These are phyloP conservation scores for Lacanobia wlatinum DNA, from an alignment of 2,888 invertebrate genomes.

Conservation along the genomic window DNA sequence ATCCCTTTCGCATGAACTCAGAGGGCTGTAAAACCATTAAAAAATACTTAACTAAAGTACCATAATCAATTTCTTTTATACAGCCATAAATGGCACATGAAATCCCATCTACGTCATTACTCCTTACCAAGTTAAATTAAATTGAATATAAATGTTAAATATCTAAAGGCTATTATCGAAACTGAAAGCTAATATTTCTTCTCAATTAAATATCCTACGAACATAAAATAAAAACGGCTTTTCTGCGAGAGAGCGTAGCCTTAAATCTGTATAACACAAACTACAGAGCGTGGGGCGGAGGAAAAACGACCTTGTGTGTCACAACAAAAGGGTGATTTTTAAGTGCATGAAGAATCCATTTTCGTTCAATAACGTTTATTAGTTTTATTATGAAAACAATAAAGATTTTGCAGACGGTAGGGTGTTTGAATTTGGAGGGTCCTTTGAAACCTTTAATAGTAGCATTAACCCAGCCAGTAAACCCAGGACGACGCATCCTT, in stretches of 20 bases:
- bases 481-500: not conserved
- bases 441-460: not conserved
- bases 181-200: constrained; percentile 60
- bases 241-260: not conserved
- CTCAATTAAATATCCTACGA: constrained; percentile 44
- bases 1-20: not conserved
- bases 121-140: constrained; percentile 43
- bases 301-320: not conserved
- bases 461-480: not conserved
- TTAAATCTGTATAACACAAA: constrained; percentile 29
- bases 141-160: constrained; percentile 47
- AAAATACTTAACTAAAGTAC: constrained; percentile 17
- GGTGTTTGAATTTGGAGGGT: constrained; percentile 14
- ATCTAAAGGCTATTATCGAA: constrained; percentile 39
- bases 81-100: not conserved
- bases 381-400: constrained; percentile 39
- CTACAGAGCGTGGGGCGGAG: not conserved
- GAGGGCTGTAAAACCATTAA: constrained; percentile 12
- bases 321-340: constrained; percentile 20
- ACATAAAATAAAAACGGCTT: constrained; percentile 41
- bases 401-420: not conserved
- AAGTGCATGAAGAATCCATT: constrained; percentile 9
- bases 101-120: constrained; percentile 33
- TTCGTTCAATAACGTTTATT: constrained; percentile 41
- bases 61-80: not conserved